Base-by-base conservation (phyloP, 1,140 invertebrate genomes). In the Chionoecetes opilio region DNA sequence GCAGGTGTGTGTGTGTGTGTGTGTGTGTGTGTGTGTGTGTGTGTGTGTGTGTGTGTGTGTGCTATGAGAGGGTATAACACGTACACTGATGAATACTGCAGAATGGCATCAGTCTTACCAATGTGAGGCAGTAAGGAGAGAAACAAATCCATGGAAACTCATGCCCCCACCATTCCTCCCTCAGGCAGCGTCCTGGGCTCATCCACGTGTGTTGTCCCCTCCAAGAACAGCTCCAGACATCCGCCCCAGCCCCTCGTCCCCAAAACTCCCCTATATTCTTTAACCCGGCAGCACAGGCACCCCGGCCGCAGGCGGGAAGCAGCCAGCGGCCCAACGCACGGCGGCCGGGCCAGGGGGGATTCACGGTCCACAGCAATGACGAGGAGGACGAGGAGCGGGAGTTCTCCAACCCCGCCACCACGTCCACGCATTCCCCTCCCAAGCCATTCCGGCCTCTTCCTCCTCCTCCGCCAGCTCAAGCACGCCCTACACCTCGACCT, bases 21-120 rank as follows among this genome's bases (percentile, higher is more conserved):
- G 63, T 75, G 21, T n/a, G 63, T n/a, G 21, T 75, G 63, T 75
- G 63, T 75, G 63, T 75, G 63, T 75, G 63, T 75, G 63, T 75
- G 63, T 75, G 63, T n/a, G 21, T 75, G 63, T 75, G 63, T 75
- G 53, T 75, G 53, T 75, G 53, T 75, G 53, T 46, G 41, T 46
- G 41, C 14, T n/a, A n/a, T n/a, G n/a, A n/a, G n/a, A n/a, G n/a
- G n/a, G n/a, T n/a, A 46, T 46, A 14, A 46, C n/a, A n/a, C n/a
- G n/a, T n/a, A n/a, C n/a, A n/a, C n/a, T n/a, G n/a, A n/a, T n/a
- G n/a, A n/a, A n/a, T n/a, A n/a, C n/a, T n/a, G n/a, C n/a, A n/a
- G n/a, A n/a, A n/a, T n/a, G n/a, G n/a, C n/a, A n/a, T n/a, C 41
- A 46, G 14, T 53, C 21, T 53, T 53, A 53, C 46, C 21, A 17